Conservation (phyloP, 2,888 invertebrate genomes). For the Hylaea fasciaria region DNA sequence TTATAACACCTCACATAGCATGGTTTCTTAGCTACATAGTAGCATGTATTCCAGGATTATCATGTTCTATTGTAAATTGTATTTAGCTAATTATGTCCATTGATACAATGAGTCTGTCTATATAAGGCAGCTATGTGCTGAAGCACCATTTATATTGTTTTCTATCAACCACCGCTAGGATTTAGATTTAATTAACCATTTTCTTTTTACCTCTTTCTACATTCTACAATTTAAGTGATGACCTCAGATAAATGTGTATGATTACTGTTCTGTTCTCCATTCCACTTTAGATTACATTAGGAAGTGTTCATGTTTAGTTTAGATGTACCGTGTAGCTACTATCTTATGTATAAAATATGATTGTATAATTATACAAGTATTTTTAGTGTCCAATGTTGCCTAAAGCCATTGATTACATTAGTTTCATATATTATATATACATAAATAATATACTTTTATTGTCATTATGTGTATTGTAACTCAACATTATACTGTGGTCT, state of each 20-base stretch:
- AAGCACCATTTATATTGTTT: conserved; percentile 5
- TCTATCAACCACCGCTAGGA: conserved; percentile 58
- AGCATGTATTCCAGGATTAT: too few relatives aligned
- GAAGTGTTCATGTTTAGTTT: conserved; percentile 49
- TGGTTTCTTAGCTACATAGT: too few relatives aligned
- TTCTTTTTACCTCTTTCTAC: conserved; percentile 17
- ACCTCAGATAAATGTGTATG: conserved; percentile 3
- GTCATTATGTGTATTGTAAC: too few relatives aligned
- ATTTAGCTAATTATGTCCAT: too few relatives aligned
- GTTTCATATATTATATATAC: background rate
- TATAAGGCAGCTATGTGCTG: background rate
- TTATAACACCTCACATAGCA: too few relatives aligned
- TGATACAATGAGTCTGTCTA: background rate
- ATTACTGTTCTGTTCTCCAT: conserved; percentile 51
- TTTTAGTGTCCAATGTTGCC: conserved; percentile 6
- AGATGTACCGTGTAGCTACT: conserved; percentile 4
- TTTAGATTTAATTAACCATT: conserved; percentile 31
- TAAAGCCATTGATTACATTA: conserved; percentile 14
- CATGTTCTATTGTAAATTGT: too few relatives aligned
- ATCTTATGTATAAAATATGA: conserved; percentile 2
- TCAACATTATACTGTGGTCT: background rate
- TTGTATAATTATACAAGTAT: conserved; percentile 2
- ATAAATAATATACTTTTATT: background rate
- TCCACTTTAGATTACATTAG: conserved; percentile 55
- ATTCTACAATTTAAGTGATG: conserved; percentile 23